Base-by-base conservation (phyloP, 2,888 invertebrate genomes). In the Meloe dianella region DNA sequence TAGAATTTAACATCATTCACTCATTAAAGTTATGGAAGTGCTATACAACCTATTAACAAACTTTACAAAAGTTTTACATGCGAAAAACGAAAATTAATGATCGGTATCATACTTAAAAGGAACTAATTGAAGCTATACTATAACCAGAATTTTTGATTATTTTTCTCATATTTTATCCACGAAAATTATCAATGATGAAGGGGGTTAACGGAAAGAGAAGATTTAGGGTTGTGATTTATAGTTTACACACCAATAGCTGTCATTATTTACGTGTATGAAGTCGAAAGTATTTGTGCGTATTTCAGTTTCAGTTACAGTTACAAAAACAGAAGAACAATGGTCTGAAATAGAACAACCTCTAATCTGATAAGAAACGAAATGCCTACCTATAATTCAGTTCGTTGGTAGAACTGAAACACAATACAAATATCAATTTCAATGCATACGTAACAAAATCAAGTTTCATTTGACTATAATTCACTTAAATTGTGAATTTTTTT, bases 321-420 rank as follows among this genome's bases (percentile, higher is more conserved):
- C 5, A 22, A 51, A 51, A 22, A 10, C 17, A 51, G 20, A 51
- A 24, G 51, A 51, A 51, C 51, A 51, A 51, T 51, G 12, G 51
- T 51, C 51, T 22, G 51, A 51, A 51, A 51, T 51, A 22, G 51
- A 51, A 5, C 51, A 51, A 51, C 51, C 12, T 22, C 51, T 22
- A 51, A 22, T 51, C 51, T 51, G 51, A 22, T 51, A 22, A 51
- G 51, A 51, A 51, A 51, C 12, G 51, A 51, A 51, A 41, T 41
- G 17, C 17, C 41, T 51, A 51, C 47, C 10, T 20, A 51, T 51
- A 51, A 51, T 51, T 51, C 47, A 51, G 20, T 51, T 20, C 8
- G 22, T 51, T 51, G 17, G 22, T 51, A 17, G 47, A 51, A 51
- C 8, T 51, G 8, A 10, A 51, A 51, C 20, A 51, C 2, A 51